phyloP scores from a whole-genome alignment of 1,140 invertebrate species.

The Heliothis virescens region DNA sequence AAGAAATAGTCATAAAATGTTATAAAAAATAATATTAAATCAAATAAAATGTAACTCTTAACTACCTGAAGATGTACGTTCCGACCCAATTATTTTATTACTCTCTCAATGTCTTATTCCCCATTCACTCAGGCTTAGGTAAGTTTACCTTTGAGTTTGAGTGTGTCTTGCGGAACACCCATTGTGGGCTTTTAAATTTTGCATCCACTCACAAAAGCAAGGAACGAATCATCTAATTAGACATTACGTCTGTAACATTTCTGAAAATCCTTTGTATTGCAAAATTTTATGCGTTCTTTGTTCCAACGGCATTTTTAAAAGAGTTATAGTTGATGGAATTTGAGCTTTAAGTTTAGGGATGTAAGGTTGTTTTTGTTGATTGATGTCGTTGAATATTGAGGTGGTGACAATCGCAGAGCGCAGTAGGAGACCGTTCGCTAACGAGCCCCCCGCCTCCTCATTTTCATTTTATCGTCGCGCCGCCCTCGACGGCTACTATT shows the following conservation, averaged over 20 bases:
- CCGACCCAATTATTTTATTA: too few species aligned
- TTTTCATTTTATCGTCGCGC: slow-evolving; percentile 78
- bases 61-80: too few species aligned
- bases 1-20: too few species aligned
- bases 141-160: too few species aligned
- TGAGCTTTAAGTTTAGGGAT: slow-evolving; percentile 51
- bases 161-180: not conserved
- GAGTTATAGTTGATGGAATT: slow-evolving; percentile 40
- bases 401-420: slow-evolving; percentile 73
- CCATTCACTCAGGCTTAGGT: too few species aligned
- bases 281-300: slow-evolving; percentile 80
- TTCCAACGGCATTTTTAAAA: slow-evolving; percentile 70
- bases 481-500: slow-evolving; percentile 61
- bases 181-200: slow-evolving; percentile 40
- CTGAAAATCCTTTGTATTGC: slow-evolving; percentile 80
- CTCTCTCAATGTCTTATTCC: too few species aligned
- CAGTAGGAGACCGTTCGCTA: slow-evolving; percentile 69
- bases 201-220: slow-evolving; percentile 47
- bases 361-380: slow-evolving; percentile 61
- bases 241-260: slow-evolving; percentile 79
- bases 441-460: slow-evolving; percentile 72
- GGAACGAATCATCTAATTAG: slow-evolving; percentile 79
- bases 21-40: too few species aligned
- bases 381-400: slow-evolving; percentile 66
- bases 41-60: too few species aligned